Base-by-base conservation (phyloP, 2,888 invertebrate genomes). In the Phlogophora meticulosa region DNA sequence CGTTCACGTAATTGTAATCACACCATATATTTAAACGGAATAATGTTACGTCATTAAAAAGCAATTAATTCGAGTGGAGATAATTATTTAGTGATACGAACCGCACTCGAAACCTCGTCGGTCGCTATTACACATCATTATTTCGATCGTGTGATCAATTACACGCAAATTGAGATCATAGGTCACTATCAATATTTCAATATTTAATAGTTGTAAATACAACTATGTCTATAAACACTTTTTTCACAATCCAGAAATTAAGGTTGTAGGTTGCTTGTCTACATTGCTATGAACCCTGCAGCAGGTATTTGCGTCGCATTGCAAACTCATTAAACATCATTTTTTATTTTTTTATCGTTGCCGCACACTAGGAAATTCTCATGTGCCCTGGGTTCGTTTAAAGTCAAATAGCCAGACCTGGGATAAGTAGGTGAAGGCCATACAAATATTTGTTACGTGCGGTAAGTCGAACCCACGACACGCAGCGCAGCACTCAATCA, bases 141-240 rank as follows among this genome's bases (percentile, higher is more conserved):
- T 69, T 40, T 36, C 15, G 20, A 48, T 20, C 24, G 13, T 17
- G 7, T 75, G n/a, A 75, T 52, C n/a, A 52, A 28, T 75, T 22
- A 46, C 11, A 17, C 5, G 20, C 1, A 28, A 42, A 42, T 40
- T 20, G n/a, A 40, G n/a, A 17, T 20, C 38, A 38, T n/a, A 13
- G 11, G 7, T 4, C 7, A 20, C 4, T 5, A 28, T n/a, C 11
- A 3, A 15, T 15, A 24, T 7, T 4, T n/a, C 11, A 3, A 15
- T 15, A 24, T 7, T 4, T 20, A 20, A 7, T 5, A 5, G 15
- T 46, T 24, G 28, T 46, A 3, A 24, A 24, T 46, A 15, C 15
- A 15, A 13, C 13, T 22, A 22, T 17, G 5, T 10, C n/a, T n/a
- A n/a, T n/a, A n/a, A n/a, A n/a, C n/a, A n/a, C n/a, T n/a, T n/a